A percentile compares a stretch with the other conserved stretches of the same genome.
Conservation (phyloP, 2,888 invertebrate species). For the Drosophila buzzatii region DNA sequence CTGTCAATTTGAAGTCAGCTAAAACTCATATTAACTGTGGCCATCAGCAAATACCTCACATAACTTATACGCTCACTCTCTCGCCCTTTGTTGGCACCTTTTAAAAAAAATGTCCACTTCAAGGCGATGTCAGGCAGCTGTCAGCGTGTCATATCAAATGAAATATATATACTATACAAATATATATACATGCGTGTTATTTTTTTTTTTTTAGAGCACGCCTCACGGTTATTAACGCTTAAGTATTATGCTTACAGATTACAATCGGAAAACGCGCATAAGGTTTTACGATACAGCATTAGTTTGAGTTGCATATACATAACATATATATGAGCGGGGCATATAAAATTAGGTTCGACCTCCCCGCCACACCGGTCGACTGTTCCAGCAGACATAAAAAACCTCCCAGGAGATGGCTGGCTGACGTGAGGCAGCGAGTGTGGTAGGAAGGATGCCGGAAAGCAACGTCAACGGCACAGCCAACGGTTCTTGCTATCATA, state of each 20-base stretch:
- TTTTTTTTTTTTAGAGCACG: not conserved
- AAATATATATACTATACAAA: not conserved
- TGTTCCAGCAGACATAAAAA: slow-evolving; percentile 56
- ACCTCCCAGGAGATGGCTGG: slow-evolving; percentile 25
- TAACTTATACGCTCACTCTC: slow-evolving; percentile 13
- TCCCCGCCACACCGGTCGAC: not conserved
- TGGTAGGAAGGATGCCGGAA: slow-evolving; percentile 34
- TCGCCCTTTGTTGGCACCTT: slow-evolving; percentile 37
- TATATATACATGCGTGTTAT: not conserved
- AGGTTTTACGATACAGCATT: slow-evolving; percentile 70
- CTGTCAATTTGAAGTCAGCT: slow-evolving; percentile 33
- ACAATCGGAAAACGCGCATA: slow-evolving; percentile 78
- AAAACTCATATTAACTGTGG: slow-evolving; percentile 44
- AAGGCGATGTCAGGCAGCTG: slow-evolving; percentile 65
- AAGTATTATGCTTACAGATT: slow-evolving; percentile 65
- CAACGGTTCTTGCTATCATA: slow-evolving; percentile 65
- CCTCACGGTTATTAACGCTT: slow-evolving; percentile 51
- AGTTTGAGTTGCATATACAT: slow-evolving; percentile 64
- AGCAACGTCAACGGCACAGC: slow-evolving; percentile 50
- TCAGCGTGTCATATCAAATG: slow-evolving; percentile 62
- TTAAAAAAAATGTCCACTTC: slow-evolving; percentile 68
- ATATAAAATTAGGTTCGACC: slow-evolving; percentile 68
- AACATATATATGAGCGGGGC: slow-evolving; percentile 32
- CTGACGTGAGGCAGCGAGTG: not conserved
- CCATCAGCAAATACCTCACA: slow-evolving; percentile 22